Evolutionary conservation across 2,888 invertebrate genomes (phyloP).

Genomic region (Prenolepis imparis): DNA sequence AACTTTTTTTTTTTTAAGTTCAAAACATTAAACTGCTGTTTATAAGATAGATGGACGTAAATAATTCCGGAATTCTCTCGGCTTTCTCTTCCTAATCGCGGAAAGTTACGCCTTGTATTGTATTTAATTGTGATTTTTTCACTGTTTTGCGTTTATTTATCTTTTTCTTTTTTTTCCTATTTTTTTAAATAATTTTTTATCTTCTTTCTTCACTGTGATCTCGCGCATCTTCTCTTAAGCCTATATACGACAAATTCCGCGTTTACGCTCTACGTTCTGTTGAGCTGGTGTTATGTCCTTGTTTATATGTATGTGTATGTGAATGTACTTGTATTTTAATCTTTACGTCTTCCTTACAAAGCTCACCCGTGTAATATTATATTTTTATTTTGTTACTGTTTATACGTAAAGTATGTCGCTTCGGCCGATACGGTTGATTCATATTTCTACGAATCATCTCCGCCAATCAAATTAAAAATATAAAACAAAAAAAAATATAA

Average conservation of each 20-base stretch:
- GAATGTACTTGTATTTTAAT: slow-evolving; percentile 42
- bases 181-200: slow-evolving; percentile 37
- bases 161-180: slow-evolving; percentile 4
- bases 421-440: slow-evolving; percentile 11
- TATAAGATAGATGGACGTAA: background rate
- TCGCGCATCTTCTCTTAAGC: slow-evolving; percentile 64
- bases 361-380: slow-evolving; percentile 40
- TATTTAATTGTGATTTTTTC: slow-evolving; percentile 54
- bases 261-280: slow-evolving; percentile 74
- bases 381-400: slow-evolving; percentile 29
- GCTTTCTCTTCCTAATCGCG: slow-evolving; percentile 57
- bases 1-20: slow-evolving; percentile 16
- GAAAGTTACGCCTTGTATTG: slow-evolving; percentile 69
- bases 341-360: slow-evolving; percentile 20
- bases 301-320: slow-evolving; percentile 66
- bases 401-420: slow-evolving; percentile 30
- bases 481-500: slow-evolving; percentile 7
- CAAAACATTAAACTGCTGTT: slow-evolving; percentile 13
- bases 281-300: slow-evolving; percentile 82
- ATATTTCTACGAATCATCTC: slow-evolving; percentile 26
- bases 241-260: slow-evolving; percentile 67
- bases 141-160: slow-evolving; percentile 17
- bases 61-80: slow-evolving; percentile 66
- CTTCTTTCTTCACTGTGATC: slow-evolving; percentile 40
- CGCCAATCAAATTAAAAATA: background rate